Conservation (phyloP, 2,113 vertebrate species). For the Callocephalon fimbriatum region DNA sequence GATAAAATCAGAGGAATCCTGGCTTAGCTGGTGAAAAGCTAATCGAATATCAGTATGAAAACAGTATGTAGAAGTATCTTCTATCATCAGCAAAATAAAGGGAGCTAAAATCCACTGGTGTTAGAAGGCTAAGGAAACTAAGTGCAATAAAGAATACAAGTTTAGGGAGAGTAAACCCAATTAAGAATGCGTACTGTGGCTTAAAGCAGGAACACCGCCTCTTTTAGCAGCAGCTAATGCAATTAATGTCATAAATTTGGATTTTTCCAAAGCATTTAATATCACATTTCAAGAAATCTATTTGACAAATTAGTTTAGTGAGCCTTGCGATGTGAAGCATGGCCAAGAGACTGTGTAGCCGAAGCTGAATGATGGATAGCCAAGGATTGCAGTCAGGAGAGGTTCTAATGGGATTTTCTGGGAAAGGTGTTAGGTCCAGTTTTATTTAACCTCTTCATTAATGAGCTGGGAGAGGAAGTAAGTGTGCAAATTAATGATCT, state of each 20-base stretch:
- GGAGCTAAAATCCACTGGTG: constrained; percentile 27
- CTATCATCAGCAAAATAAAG: constrained; percentile 51
- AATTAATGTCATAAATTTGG: constrained; percentile 29
- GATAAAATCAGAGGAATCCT: not conserved
- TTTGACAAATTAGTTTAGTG: constrained; percentile 44
- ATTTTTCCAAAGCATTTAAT: constrained; percentile 42
- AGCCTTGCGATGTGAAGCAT: not conserved
- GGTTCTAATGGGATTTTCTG: constrained; percentile 42
- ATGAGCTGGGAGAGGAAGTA: constrained; percentile 29
- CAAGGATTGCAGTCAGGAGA: not conserved
- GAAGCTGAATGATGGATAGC: constrained; percentile 53
- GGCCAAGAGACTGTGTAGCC: not conserved
- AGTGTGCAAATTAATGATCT: constrained; percentile 47
- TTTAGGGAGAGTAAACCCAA: not conserved
- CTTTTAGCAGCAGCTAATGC: constrained; percentile 22
- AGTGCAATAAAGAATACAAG: not conserved
- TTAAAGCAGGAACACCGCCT: not conserved
- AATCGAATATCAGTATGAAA: constrained; percentile 40
- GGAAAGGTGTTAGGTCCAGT: constrained; percentile 7
- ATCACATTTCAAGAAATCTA: constrained; percentile 29
- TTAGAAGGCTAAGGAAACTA: constrained; percentile 28
- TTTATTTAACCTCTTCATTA: constrained; percentile 66
- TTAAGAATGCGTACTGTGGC: not conserved
- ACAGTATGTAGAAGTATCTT: constrained; percentile 46
- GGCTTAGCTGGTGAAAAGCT: constrained; percentile 41